Conservation (phyloP, 2,797 vertebrate genomes). For the Sebastes jordani region DNA sequence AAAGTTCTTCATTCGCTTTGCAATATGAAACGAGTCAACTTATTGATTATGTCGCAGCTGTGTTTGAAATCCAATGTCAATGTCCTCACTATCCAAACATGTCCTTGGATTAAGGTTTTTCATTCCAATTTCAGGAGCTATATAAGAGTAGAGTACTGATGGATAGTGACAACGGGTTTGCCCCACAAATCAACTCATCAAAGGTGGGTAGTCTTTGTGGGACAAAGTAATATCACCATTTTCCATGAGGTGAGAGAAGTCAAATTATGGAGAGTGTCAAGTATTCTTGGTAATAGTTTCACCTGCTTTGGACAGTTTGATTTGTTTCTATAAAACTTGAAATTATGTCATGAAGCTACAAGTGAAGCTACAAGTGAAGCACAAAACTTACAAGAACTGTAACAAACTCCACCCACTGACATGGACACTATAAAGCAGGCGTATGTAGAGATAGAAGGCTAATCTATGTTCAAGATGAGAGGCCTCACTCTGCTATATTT, state of each 20-base stretch:
- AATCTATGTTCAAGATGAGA: constrained; percentile 7
- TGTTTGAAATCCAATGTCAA: background rate
- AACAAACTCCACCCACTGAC: background rate
- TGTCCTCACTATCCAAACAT: background rate
- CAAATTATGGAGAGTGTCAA: background rate
- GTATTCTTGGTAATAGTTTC: background rate
- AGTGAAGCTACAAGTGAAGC: background rate
- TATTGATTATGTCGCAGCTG: background rate
- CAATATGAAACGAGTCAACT: background rate
- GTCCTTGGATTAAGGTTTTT: background rate
- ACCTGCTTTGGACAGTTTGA: background rate
- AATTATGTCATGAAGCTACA: background rate
- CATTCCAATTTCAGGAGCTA: background rate
- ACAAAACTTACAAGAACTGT: background rate
- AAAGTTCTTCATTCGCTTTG: background rate
- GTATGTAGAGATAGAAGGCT: background rate
- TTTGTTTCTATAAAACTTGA: background rate
- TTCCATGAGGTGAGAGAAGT: background rate
- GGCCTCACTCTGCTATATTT: background rate
- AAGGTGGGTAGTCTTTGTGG: background rate
- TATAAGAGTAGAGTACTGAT: fast-evolving
- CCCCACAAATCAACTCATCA: fast-evolving
- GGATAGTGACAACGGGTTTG: fast-evolving
- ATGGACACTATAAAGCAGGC: background rate
- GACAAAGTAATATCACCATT: background rate